phyloP scores from a whole-genome alignment of 2,113 vertebrate genomes.

The Candoia aspera region DNA sequence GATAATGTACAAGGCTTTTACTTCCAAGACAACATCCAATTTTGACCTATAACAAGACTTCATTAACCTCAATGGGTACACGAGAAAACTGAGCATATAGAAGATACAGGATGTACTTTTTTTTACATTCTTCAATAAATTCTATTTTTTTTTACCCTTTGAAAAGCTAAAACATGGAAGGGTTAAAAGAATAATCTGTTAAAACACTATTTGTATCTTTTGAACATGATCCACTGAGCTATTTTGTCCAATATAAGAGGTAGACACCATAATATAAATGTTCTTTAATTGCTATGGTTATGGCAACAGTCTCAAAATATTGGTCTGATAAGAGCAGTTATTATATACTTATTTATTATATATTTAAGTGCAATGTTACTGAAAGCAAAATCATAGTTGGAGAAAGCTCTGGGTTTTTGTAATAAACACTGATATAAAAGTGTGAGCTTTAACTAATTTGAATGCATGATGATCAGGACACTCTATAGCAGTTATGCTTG shows the following conservation, averaged over 20 bases:
- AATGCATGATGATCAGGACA: too few relatives aligned
- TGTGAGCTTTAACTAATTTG: neutral
- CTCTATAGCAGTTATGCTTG: neutral
- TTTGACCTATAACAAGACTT: slow-evolving; percentile 36
- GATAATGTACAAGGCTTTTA: slow-evolving; percentile 41
- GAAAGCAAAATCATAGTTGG: neutral
- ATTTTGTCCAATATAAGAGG: neutral
- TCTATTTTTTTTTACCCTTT: slow-evolving; percentile 1
- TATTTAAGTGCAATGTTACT: neutral
- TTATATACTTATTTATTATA: neutral
- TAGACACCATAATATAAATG: neutral
- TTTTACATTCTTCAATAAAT: slow-evolving; percentile 24
- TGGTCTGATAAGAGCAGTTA: neutral
- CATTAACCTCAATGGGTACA: neutral
- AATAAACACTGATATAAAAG: neutral
- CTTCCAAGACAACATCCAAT: slow-evolving; percentile 26
- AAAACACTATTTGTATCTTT: neutral
- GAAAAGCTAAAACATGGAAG: neutral
- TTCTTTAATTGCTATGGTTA: neutral
- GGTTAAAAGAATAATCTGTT: neutral
- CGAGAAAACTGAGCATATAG: neutral
- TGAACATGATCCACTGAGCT: neutral
- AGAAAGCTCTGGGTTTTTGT: neutral
- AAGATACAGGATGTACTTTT: slow-evolving; percentile 9
- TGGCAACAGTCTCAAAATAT: neutral